Conservation (phyloP, 2,888 invertebrate species). For the Athrips mouffetella region DNA sequence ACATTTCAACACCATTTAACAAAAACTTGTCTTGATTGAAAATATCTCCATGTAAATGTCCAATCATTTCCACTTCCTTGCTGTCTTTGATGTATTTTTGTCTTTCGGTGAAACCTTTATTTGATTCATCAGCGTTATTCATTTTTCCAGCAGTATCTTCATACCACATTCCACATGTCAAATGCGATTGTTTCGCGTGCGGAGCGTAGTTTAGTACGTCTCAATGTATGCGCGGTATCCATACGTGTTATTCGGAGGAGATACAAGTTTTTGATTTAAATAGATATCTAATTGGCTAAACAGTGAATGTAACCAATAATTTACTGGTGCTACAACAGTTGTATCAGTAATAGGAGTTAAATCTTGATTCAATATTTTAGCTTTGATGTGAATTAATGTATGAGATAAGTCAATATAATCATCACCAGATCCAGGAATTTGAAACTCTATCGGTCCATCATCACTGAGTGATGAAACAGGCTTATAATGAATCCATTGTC, state of each 20-base stretch:
- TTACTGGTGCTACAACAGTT: slow-evolving; percentile 28
- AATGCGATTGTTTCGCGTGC: slow-evolving; percentile 28
- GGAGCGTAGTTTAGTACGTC: slow-evolving; percentile 31
- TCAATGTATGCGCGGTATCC: slow-evolving; percentile 31
- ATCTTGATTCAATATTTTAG: slow-evolving; percentile 28
- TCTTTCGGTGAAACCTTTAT: slow-evolving; percentile 24
- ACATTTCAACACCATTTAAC: slow-evolving; percentile 27
- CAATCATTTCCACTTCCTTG: slow-evolving; percentile 29
- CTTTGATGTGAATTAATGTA: slow-evolving; percentile 28
- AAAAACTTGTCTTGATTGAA: slow-evolving; percentile 27
- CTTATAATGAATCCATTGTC: slow-evolving; percentile 31
- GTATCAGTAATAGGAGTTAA: slow-evolving; percentile 13
- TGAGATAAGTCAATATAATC: slow-evolving; percentile 33
- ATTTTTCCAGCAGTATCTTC: slow-evolving; percentile 23
- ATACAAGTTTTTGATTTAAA: slow-evolving; percentile 34
- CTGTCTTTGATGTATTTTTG: slow-evolving; percentile 19
- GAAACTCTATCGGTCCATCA: slow-evolving; percentile 34
- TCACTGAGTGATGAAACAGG: slow-evolving; percentile 33
- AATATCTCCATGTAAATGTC: slow-evolving; percentile 26
- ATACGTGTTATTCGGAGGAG: slow-evolving; percentile 31
- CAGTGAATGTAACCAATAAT: slow-evolving; percentile 33
- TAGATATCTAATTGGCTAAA: slow-evolving; percentile 30
- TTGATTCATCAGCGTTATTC: slow-evolving; percentile 16
- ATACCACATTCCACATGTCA: slow-evolving; percentile 29
- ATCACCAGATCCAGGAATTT: slow-evolving; percentile 33